Evolutionary conservation across 2,113 vertebrate species (phyloP), one percentile per base, ranked within the genome.

Genomic region (Corydoras sp.): DNA sequence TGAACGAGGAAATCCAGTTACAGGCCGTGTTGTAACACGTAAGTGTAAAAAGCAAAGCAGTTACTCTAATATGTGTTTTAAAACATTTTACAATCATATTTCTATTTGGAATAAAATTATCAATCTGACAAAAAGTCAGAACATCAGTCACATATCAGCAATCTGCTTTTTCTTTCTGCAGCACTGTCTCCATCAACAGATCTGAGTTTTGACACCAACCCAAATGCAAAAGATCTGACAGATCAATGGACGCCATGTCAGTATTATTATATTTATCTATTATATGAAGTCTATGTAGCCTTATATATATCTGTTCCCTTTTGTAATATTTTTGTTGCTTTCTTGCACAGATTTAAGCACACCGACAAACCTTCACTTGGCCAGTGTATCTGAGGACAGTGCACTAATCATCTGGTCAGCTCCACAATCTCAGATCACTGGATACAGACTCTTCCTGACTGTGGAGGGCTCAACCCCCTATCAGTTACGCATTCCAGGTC

Each of bases 161-260:
- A 60, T 11, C 8, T 24, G 32, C 49, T 32, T 50, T 69, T 14
- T 69, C 62, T 24, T 2, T 59, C 61, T 64, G 35, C 77, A 98
- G 97, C 92, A 15, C 65, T 97, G 59, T 91, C 96, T 76, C 95
- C 96, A 62, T 94, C 97, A 2, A 92, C 89, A 7, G 89, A 93
- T 63, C 83, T 98, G 72, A 91, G 90, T 66, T 79, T 98, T 75
- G 85, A 91, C 30, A 81, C 92, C 13, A 91, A 89, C 72, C 91
- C 92, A 2, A 84, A 86, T 68, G 93, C 91, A 0, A 92, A 94
- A 11, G 85, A 93, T 56, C 87, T 98, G 30, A 85, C 82, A 0
- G 93, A 96, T 13, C 92, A 91, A 14, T 56, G 54, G 54, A 56
- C 5, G 2, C 54, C 54, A 56, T 13, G 54, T 56, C 54, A 56